These are phyloP conservation scores for Acanthisitta chloris DNA, from an alignment of 2,113 vertebrate species.

Conservation along the genomic window DNA sequence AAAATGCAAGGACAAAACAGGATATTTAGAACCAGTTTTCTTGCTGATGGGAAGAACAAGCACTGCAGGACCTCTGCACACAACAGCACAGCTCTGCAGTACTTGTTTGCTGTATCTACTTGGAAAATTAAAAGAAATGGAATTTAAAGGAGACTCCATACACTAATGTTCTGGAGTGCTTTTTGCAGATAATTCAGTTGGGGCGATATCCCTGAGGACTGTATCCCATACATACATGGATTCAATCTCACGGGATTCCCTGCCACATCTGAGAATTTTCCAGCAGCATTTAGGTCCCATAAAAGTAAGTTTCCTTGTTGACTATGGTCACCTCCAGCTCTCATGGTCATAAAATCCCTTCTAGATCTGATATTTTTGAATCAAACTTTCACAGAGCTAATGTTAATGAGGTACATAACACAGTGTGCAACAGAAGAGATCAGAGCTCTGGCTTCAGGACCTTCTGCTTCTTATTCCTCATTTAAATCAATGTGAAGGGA, in stretches of 20 bases:
- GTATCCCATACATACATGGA: background rate
- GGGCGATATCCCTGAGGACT: background rate
- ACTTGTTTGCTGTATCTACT: background rate
- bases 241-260: background rate
- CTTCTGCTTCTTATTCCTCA: background rate
- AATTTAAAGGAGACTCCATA: background rate
- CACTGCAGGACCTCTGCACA: background rate
- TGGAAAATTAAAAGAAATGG: background rate
- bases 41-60: background rate
- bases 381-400: background rate
- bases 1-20: background rate
- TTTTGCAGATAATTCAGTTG: background rate
- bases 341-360: background rate
- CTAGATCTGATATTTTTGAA: background rate
- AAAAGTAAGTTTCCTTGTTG: background rate
- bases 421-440: rapidly evolving
- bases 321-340: background rate
- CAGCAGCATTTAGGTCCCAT: background rate
- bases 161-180: background rate
- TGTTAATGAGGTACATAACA: background rate
- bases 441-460: background rate
- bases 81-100: rapidly evolving
- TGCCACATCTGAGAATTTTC: background rate
- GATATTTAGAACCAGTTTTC: background rate
- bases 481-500: background rate